These are phyloP conservation scores for Pocota personata DNA, from an alignment of 2,888 invertebrate genomes.

Conservation along the genomic window DNA sequence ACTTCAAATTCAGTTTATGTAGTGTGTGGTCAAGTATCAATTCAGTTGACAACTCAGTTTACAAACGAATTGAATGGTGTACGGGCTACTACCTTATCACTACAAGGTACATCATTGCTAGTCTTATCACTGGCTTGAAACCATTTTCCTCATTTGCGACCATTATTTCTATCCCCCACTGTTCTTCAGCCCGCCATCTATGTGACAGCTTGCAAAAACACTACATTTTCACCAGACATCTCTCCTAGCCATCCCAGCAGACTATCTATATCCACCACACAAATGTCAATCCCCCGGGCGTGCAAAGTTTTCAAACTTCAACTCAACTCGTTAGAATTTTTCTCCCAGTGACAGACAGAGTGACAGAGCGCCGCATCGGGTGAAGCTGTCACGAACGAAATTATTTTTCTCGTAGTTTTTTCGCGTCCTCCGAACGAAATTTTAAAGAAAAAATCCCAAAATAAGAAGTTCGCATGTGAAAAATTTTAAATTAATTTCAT, in stretches of 20 bases:
- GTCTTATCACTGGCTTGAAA: too few relatives aligned
- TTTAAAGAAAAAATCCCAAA: conserved; percentile 1
- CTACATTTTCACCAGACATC: not conserved
- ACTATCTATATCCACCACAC: not conserved
- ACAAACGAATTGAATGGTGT: too few relatives aligned
- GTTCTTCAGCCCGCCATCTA: conserved; percentile 9
- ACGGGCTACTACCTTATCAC: too few relatives aligned
- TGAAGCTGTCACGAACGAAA: conserved; percentile 64
- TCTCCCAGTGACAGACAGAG: conserved; percentile 38
- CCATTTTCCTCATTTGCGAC: not conserved
- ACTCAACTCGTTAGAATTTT: not conserved
- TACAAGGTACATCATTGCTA: too few relatives aligned
- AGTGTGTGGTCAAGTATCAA: too few relatives aligned
- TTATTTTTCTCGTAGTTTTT: conserved; percentile 46
- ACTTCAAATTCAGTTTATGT: too few relatives aligned
- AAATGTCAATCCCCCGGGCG: conserved; percentile 7
- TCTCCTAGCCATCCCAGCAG: not conserved
- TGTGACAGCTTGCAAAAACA: too few relatives aligned
- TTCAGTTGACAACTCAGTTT: too few relatives aligned
- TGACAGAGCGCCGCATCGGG: conserved; percentile 69
- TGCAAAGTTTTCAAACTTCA: not conserved
- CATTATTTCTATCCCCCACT: not conserved
- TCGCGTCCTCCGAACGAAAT: conserved; percentile 61
- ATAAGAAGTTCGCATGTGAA: not conserved
- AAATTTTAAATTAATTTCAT: not conserved